A percentile compares a stretch with the other conserved stretches of the same genome.
These are phyloP conservation scores for Zenarchopterus dispar DNA, from an alignment of 2,797 vertebrate genomes.

Conservation along the genomic window DNA sequence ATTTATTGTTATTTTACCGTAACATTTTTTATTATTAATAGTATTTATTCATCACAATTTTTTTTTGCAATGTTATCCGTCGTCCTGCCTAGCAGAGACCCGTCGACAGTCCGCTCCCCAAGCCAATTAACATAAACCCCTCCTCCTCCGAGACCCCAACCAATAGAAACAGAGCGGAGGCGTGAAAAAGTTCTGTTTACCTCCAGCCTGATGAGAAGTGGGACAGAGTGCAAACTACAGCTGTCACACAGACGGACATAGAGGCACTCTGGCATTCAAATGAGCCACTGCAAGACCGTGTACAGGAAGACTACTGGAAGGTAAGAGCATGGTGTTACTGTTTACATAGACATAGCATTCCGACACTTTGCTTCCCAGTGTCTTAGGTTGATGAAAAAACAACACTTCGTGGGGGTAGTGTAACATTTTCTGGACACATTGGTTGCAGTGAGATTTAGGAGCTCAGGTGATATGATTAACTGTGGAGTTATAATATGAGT, in stretches of 20 bases:
- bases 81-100: background rate
- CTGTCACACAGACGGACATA: conserved; percentile 43
- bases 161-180: conserved; percentile 56
- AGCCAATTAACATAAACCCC: conserved; percentile 20
- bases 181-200: conserved; percentile 71
- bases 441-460: too few relatives aligned
- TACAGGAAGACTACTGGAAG: conserved; percentile 56
- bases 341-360: background rate
- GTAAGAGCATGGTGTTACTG: conserved; percentile 46
- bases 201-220: conserved; percentile 60
- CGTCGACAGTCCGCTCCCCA: background rate
- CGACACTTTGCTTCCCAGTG: background rate
- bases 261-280: conserved; percentile 26
- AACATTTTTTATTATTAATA: too few relatives aligned
- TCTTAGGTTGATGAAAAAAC: background rate
- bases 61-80: background rate
- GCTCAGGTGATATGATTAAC: too few relatives aligned
- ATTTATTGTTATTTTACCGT: too few relatives aligned
- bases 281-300: conserved; percentile 65
- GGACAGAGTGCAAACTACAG: conserved; percentile 64
- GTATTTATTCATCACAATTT: too few relatives aligned
- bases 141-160: conserved; percentile 39
- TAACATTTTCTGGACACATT: too few relatives aligned
- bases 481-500: too few relatives aligned
- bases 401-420: too few relatives aligned